Percentiles rank a stretch among this genome's conserved stretches.
phyloP scores from a whole-genome alignment of 2,113 vertebrate species.

The Phyllostomus discolor region DNA sequence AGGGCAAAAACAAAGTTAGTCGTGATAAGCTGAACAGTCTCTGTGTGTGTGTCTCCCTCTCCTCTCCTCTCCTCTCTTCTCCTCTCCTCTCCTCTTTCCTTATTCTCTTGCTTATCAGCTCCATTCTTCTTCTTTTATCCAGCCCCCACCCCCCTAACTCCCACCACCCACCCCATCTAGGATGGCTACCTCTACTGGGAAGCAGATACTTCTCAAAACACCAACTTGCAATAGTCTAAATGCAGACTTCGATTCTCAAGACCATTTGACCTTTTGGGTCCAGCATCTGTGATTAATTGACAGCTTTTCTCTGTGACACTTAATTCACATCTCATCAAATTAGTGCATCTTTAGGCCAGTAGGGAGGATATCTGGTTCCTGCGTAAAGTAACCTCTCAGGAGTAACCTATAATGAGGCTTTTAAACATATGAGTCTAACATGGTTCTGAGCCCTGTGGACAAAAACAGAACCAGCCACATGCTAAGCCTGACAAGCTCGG shows the following conservation, averaged over 20 bases:
- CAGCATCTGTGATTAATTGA: background rate
- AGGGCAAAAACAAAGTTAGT: background rate
- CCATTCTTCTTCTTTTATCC: background rate
- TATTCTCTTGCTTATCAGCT: background rate
- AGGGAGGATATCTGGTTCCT: background rate
- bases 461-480: background rate
- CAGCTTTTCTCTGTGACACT: background rate
- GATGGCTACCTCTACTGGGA: background rate
- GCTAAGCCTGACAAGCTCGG: background rate
- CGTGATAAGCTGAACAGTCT: background rate
- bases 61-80: too few relatives aligned
- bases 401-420: background rate
- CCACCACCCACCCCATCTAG: background rate
- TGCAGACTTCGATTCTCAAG: background rate
- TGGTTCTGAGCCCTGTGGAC: background rate
- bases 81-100: background rate
- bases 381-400: background rate
- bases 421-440: background rate
- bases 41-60: background rate
- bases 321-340: background rate
- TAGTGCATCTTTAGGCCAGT: background rate
- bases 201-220: background rate
- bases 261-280: background rate
- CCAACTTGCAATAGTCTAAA: background rate
- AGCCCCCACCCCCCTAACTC: too few relatives aligned